Conservation (phyloP, 2,888 invertebrate species). For the Lycophotia porphyrea region DNA sequence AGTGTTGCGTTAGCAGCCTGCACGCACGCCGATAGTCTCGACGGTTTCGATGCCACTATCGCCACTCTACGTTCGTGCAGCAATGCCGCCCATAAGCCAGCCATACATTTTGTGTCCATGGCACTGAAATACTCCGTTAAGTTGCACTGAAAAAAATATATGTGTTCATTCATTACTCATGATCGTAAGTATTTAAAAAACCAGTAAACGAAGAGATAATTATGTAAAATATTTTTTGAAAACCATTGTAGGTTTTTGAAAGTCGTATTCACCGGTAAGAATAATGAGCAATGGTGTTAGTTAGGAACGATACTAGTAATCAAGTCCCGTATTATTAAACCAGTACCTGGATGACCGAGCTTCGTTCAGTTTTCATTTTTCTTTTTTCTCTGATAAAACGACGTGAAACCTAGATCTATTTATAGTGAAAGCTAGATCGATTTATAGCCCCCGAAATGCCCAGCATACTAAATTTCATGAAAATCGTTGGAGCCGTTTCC, state of each 20-base stretch:
- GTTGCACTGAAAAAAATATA: slow-evolving; percentile 95
- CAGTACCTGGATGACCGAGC: no score
- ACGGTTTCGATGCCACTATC: slow-evolving; percentile 96
- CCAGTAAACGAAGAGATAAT: background rate
- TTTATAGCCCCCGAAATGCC: no score
- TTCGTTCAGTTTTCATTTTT: no score
- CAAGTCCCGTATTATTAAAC: background rate
- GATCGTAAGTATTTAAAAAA: slow-evolving; percentile 6
- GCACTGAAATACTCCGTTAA: slow-evolving; percentile 99
- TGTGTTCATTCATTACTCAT: slow-evolving; percentile 16
- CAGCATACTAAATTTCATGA: no score
- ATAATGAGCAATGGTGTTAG: slow-evolving; percentile 4
- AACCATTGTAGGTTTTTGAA: background rate
- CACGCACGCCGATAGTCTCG: slow-evolving; percentile 97
- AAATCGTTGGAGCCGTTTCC: no score
- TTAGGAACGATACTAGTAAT: background rate
- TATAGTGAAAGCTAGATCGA: no score
- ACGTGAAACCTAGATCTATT: no score
- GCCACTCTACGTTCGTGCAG: slow-evolving; percentile 98
- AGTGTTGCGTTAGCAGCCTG: slow-evolving; percentile 98
- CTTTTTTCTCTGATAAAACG: no score
- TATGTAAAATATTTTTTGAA: background rate
- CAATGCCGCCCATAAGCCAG: slow-evolving; percentile 98
- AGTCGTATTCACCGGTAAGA: background rate
- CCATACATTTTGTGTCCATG: slow-evolving; percentile 98